Conservation (phyloP, 2,797 vertebrate genomes). For the Aplochiton taeniatus region DNA sequence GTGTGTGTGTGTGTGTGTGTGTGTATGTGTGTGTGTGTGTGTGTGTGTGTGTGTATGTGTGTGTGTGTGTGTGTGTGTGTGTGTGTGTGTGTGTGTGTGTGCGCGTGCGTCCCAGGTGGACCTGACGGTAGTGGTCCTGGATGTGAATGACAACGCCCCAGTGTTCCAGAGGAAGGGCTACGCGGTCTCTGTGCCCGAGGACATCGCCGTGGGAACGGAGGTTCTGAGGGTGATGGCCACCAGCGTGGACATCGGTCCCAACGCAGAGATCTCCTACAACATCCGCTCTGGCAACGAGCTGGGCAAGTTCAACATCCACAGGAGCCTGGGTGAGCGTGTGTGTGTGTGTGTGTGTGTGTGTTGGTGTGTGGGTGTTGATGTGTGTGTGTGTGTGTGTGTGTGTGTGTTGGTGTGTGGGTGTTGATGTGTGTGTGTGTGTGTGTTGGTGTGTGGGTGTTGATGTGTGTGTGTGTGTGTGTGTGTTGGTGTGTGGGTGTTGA, state of each 20-base stretch:
- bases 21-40: not conserved
- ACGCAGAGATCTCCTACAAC: constrained; percentile 90
- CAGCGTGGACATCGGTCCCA: constrained; percentile 89
- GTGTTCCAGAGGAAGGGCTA: constrained; percentile 93
- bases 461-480: constrained; percentile 1
- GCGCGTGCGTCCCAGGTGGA: constrained; percentile 75
- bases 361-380: not conserved
- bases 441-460: too few relatives aligned
- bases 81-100: too few relatives aligned
- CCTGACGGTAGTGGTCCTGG: constrained; percentile 87
- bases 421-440: too few relatives aligned
- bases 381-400: not conserved
- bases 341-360: not conserved
- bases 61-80: too few relatives aligned
- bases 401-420: not conserved
- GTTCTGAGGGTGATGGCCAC: constrained; percentile 87
- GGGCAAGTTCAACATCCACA: constrained; percentile 87
- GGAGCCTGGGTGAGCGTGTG: constrained; percentile 81
- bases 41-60: too few relatives aligned
- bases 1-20: too few relatives aligned
- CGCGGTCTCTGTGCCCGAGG: constrained; percentile 84
- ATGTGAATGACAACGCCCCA: constrained; percentile 96
- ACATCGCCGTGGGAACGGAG: constrained; percentile 85
- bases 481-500: not conserved
- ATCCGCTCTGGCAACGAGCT: constrained; percentile 91